Conservation (phyloP, 2,113 vertebrate genomes). For the Edolisoma coerulescens region DNA sequence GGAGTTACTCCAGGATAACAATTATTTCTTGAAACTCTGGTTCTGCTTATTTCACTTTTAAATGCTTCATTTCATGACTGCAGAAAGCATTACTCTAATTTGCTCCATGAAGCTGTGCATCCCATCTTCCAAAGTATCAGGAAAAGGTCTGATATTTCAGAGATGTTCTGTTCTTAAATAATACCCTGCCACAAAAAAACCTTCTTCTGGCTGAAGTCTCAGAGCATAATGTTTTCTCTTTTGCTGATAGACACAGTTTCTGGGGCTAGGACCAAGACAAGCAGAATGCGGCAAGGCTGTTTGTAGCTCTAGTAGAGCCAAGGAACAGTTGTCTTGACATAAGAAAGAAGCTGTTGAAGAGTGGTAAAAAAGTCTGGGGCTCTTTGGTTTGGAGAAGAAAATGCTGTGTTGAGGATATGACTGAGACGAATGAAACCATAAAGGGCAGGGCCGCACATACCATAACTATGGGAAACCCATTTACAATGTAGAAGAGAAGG, state of each 20-base stretch:
- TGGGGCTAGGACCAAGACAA: not conserved
- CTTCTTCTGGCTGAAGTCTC: not conserved
- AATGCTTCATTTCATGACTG: not conserved
- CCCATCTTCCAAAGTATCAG: not conserved
- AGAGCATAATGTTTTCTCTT: not conserved
- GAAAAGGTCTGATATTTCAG: not conserved
- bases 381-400: not conserved
- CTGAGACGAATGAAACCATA: not conserved
- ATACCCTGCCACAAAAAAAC: not conserved
- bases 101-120: not conserved
- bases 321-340: not conserved
- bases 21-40: not conserved
- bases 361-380: not conserved
- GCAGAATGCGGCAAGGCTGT: not conserved
- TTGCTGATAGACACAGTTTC: not conserved
- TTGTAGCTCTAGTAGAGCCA: not conserved
- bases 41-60: not conserved
- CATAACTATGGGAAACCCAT: not conserved
- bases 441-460: rapidly evolving
- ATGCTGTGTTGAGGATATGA: not conserved
- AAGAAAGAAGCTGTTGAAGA: not conserved
- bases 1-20: not conserved
- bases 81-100: not conserved
- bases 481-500: not conserved
- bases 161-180: not conserved